A percentile compares a stretch with the other conserved stretches of the same genome.
Evolutionary conservation across 37 sponge, comb jelly and placozoan genomes (phyloP).

Genomic region (Aplysina aerophoba): DNA sequence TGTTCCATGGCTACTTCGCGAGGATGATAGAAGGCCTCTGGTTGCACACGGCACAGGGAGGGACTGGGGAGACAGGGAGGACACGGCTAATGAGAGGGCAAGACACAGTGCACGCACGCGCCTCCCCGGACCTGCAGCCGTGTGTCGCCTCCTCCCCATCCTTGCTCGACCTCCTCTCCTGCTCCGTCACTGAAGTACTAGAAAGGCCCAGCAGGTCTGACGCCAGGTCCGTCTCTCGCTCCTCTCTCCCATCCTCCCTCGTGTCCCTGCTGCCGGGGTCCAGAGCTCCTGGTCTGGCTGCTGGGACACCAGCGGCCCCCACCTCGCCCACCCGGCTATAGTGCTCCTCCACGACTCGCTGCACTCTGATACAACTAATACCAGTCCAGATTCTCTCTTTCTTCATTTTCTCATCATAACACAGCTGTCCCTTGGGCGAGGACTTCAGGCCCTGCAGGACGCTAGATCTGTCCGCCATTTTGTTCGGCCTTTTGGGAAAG

Average conservation of each 20-base stretch:
- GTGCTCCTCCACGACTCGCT: too few relatives aligned
- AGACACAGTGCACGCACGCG: background rate
- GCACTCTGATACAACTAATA: too few relatives aligned
- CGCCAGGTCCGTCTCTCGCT: background rate
- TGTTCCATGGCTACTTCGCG: background rate
- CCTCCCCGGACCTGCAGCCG: background rate
- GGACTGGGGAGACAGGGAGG: background rate
- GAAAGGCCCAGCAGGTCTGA: background rate
- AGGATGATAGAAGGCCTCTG: background rate
- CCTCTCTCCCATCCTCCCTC: too few relatives aligned
- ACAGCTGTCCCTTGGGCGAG: slow-evolving; percentile 15
- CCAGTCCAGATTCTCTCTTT: background rate
- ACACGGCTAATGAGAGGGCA: background rate
- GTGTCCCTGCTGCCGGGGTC: too few relatives aligned
- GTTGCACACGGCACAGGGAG: background rate
- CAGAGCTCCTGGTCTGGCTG: too few relatives aligned
- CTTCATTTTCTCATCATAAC: background rate
- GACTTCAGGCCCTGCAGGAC: background rate
- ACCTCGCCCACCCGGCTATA: too few relatives aligned
- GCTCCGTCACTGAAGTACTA: background rate
- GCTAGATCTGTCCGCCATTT: background rate
- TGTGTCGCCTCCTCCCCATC: background rate
- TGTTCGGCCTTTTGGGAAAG: background rate
- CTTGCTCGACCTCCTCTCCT: background rate
- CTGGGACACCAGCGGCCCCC: too few relatives aligned